phyloP scores from a whole-genome alignment of 30 jellyfish, hydroid and myxozoan species.

The Morbakka virulenta region DNA sequence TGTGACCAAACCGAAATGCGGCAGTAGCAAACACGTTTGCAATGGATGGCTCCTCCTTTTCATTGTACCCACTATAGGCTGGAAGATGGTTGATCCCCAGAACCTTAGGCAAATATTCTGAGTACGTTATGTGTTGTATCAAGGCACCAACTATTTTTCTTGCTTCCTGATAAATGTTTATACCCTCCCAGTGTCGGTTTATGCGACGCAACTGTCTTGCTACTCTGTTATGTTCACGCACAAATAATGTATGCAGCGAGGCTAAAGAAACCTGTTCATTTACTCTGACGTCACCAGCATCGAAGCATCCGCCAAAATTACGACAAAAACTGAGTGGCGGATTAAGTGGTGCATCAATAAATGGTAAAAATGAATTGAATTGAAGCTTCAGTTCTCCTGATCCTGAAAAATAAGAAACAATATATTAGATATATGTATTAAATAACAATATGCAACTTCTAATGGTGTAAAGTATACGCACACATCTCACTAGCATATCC shows the following conservation, averaged over 20 bases:
- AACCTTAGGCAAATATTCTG: slow-evolving; percentile 73
- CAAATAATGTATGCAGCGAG: slow-evolving; percentile 73
- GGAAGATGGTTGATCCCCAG: slow-evolving; percentile 62
- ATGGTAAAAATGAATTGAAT: slow-evolving; percentile 52
- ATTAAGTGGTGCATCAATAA: slow-evolving; percentile 35
- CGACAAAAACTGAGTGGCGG: slow-evolving; percentile 76
- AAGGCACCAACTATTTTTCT: slow-evolving; percentile 71
- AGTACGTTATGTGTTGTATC: slow-evolving; percentile 75
- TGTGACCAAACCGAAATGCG: slow-evolving; percentile 79
- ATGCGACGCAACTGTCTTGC: slow-evolving; percentile 45
- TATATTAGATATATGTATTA: no score
- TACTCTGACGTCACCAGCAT: slow-evolving; percentile 87
- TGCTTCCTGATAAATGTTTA: slow-evolving; percentile 62
- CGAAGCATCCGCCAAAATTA: slow-evolving; percentile 83
- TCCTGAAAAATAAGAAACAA: slow-evolving; percentile 18
- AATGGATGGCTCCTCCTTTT: slow-evolving; percentile 54
- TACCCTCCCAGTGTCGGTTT: slow-evolving; percentile 80
- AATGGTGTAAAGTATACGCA: slow-evolving; percentile 1
- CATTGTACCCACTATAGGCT: slow-evolving; percentile 63
- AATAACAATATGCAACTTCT: not conserved
- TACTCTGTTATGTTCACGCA: slow-evolving; percentile 78
- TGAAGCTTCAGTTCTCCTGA: slow-evolving; percentile 58
- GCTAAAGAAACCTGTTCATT: slow-evolving; percentile 75
- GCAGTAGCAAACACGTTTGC: slow-evolving; percentile 82
- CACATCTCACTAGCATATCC: no score